Conservation (phyloP, 2,113 vertebrate species). For the Alethe castanea region DNA sequence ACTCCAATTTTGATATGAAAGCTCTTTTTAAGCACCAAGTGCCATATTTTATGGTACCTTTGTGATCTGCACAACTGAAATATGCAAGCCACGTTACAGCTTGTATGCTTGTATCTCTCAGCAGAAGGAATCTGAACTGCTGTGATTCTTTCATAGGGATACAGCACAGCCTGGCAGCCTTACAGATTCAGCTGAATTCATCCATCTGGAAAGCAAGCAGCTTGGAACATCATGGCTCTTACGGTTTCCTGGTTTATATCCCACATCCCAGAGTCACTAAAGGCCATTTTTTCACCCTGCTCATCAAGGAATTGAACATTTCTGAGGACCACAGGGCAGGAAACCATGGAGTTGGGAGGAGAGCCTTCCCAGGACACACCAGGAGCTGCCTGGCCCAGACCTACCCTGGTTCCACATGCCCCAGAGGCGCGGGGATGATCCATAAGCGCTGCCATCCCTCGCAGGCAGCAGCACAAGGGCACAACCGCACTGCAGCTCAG, state of each 20-base stretch:
- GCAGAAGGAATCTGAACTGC: conserved; percentile 16
- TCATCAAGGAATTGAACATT: not conserved
- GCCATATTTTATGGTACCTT: not conserved
- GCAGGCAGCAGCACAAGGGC: not conserved
- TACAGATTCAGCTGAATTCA: conserved; percentile 4
- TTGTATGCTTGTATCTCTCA: not conserved
- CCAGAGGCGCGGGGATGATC: rapidly evolving
- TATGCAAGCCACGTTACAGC: not conserved
- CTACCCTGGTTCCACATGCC: not conserved
- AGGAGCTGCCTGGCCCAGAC: not conserved
- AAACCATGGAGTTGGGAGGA: not conserved
- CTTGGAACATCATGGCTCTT: not conserved
- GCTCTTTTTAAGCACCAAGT: conserved; percentile 2
- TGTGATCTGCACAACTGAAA: conserved; percentile 47
- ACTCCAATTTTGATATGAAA: not conserved
- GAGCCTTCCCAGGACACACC: not conserved
- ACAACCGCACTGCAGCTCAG: not conserved
- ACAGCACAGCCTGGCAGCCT: not conserved
- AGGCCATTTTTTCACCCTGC: not conserved
- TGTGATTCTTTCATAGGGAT: not conserved
- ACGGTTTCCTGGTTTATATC: not conserved
- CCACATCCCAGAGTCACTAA: not conserved
- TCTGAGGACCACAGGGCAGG: not conserved
- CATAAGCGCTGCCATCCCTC: not conserved
- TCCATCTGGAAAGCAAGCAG: conserved; percentile 34